These are phyloP conservation scores for Panthera uncia DNA, from an alignment of 2,113 vertebrate species.

Conservation along the genomic window DNA sequence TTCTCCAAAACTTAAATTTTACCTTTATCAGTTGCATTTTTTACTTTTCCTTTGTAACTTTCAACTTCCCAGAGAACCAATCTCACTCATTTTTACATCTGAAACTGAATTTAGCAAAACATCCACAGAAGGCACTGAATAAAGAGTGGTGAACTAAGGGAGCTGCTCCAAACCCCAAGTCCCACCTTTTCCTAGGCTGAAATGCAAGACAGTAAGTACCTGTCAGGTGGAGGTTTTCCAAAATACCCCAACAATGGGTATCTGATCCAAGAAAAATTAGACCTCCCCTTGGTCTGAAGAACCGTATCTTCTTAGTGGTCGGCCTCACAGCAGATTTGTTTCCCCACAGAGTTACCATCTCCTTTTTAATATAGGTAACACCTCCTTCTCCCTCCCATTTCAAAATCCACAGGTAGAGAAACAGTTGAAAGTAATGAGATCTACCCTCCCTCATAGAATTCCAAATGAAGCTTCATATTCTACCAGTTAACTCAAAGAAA, in stretches of 20 bases:
- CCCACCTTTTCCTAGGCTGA: not conserved
- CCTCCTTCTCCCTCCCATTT: not conserved
- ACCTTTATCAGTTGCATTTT: not conserved
- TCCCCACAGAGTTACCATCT: not conserved
- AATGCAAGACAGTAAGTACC: not conserved
- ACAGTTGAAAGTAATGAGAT: not conserved
- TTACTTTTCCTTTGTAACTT: constrained; percentile 22
- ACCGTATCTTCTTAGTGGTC: not conserved
- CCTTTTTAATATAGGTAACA: not conserved
- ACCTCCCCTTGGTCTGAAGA: not conserved
- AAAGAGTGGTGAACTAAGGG: not conserved
- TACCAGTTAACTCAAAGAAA: not conserved
- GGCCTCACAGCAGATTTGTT: not conserved
- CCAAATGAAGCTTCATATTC: not conserved
- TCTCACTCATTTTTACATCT: not conserved
- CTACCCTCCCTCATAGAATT: not conserved
- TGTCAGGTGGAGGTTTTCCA: not conserved
- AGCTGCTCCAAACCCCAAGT: not conserved
- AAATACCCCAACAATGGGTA: not conserved
- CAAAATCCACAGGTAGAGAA: not conserved
- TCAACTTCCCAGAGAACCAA: not conserved
- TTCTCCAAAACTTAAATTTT: not conserved
- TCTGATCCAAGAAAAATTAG: not conserved
- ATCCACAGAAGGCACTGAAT: not conserved
- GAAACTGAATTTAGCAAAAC: not conserved